Base-by-base conservation (phyloP, 2,888 invertebrate species). In the Synergus umbraculus region DNA sequence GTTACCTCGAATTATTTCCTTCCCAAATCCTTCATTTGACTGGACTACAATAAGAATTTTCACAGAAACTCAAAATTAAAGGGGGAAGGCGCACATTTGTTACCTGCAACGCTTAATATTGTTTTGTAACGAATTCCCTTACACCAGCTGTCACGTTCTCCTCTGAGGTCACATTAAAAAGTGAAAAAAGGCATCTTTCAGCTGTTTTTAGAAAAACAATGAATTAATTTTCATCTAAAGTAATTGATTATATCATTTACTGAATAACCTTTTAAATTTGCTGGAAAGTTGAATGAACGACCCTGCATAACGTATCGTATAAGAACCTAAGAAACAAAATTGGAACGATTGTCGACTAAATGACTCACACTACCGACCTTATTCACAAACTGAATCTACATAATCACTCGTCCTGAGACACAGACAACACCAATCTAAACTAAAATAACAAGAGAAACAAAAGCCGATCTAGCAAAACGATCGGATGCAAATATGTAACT, bases 331-430 rank as follows among this genome's bases (percentile, higher is more conserved):
- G 49, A 69, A 29, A 13, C 29, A 29, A 69, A 69, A 69, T 49
- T 69, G 69, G 69, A 49, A 69, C 46, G 49, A 69, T 49, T 69
- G 49, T 49, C 49, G 13, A 5, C 15, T 12, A 49, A 43, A 15
- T 77, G 82, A 81, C 81, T 76, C 67, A 65, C 37, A 37, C 29
- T 29, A 2, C 43, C 79, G 80, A 79, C 79, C 80, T 84, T 84
- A 84, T 84, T 82, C 64, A 66, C 78, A 37, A 79, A 82, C 73
- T 64, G 44, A 76, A 80, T 77, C 80, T 49, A 46, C 69, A 43
- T 60, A 15, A 49, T 37, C 49, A 69, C n/a, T 69, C 29, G 46
- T n/a, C 46, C 69, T 49, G 69, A 29, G 49, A 37, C 37, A 69
- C 69, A 69, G 49, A 69, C 49, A 49, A 69, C n/a, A 69, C 15